Evolutionary conservation across 2,888 invertebrate species (phyloP).

Genomic region (Siphlonurus alternatus): DNA sequence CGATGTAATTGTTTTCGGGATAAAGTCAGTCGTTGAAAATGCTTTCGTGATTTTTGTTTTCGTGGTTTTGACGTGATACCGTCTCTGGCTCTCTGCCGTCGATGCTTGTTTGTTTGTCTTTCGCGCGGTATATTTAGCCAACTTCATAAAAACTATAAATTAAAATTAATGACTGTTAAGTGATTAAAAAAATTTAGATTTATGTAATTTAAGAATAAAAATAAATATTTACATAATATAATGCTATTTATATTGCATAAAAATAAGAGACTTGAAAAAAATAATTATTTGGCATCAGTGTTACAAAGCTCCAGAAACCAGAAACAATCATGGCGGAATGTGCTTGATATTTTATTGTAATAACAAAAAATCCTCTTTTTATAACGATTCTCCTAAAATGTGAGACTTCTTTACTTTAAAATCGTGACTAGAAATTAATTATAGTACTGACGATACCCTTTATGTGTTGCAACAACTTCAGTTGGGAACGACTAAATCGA

Average conservation of each 20-base stretch:
- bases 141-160: not conserved
- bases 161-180: not conserved
- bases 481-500: no score
- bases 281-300: not conserved
- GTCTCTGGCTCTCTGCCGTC: no score
- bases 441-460: no score
- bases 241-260: not conserved
- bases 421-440: no score
- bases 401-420: no score
- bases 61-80: no score
- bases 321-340: not conserved
- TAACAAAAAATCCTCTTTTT: not conserved
- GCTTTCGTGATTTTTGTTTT: no score
- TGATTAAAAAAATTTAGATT: not conserved
- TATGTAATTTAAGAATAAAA: not conserved
- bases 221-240: not conserved
- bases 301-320: not conserved
- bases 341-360: not conserved
- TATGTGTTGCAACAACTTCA: no score
- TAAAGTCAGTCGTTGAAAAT: no score
- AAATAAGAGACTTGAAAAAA: not conserved
- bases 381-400: not conserved
- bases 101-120: no score
- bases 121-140: not conserved
- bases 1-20: no score